Percentiles rank a stretch among this genome's conserved stretches.
phyloP scores from a whole-genome alignment of 1,140 invertebrate species.

The Drosophila ogumai region DNA sequence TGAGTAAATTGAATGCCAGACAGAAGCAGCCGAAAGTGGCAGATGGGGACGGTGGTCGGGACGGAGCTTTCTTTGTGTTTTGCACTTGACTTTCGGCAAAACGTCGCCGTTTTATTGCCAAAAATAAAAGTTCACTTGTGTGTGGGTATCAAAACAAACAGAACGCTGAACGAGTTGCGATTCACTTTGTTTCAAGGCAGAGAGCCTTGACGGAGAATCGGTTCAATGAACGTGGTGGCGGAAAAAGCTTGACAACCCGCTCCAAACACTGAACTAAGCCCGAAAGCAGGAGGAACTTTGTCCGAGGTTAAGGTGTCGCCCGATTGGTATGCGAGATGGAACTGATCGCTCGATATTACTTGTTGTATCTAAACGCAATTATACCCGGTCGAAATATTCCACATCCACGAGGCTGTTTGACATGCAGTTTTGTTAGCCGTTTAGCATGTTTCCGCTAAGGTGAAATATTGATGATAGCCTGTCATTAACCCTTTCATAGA shows the following conservation, averaged over 20 bases:
- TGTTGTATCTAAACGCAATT: slow-evolving; percentile 44
- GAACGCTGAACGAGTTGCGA: slow-evolving; percentile 58
- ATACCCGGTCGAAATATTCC: slow-evolving; percentile 43
- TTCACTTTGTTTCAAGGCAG: slow-evolving; percentile 60
- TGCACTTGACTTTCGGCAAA: slow-evolving; percentile 76
- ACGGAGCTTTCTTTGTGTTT: slow-evolving; percentile 66
- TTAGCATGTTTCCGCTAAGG: slow-evolving; percentile 51
- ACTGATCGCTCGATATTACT: slow-evolving; percentile 36
- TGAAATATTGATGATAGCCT: slow-evolving; percentile 26
- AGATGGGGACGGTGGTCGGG: slow-evolving; percentile 8
- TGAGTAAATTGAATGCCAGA: slow-evolving; percentile 63
- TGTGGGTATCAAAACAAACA: slow-evolving; percentile 51
- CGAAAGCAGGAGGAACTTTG: slow-evolving; percentile 4
- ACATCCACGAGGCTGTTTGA: slow-evolving; percentile 42
- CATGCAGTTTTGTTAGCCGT: slow-evolving; percentile 22
- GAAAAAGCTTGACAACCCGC: slow-evolving; percentile 34
- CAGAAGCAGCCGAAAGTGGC: slow-evolving; percentile 22
- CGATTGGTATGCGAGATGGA: slow-evolving; percentile 44
- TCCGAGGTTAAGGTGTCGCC: not conserved
- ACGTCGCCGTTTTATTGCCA: slow-evolving; percentile 76
- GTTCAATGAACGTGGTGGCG: slow-evolving; percentile 70
- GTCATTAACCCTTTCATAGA: slow-evolving; percentile 16
- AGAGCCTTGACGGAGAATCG: slow-evolving; percentile 61
- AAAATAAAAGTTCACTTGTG: slow-evolving; percentile 54
- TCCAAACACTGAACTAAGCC: slow-evolving; percentile 17